Percentiles rank a stretch among this genome's conserved stretches.
These are phyloP conservation scores for Pogonomyrmex californicus DNA, from an alignment of 1,140 invertebrate genomes.

Conservation along the genomic window DNA sequence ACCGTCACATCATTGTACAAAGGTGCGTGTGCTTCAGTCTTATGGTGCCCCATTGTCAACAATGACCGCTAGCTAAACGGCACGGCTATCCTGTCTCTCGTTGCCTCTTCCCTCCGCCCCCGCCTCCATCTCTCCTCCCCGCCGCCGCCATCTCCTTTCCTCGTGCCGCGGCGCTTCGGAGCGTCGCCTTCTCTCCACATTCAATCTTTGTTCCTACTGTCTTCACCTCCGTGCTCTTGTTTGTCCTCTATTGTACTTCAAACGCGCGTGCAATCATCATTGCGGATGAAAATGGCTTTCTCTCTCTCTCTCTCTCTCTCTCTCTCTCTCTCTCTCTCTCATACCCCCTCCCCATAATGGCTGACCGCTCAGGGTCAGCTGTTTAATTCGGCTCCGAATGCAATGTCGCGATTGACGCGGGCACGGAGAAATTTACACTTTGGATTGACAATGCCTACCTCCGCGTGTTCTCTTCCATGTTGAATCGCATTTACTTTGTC, in stretches of 20 bases:
- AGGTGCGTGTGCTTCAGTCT: conserved; percentile 87
- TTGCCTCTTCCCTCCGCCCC: not conserved
- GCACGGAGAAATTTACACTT: not conserved
- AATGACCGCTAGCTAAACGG: conserved; percentile 51
- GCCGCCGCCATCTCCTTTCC: not conserved
- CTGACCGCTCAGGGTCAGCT: conserved; percentile 5
- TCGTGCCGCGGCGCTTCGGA: not conserved
- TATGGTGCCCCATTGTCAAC: conserved; percentile 67
- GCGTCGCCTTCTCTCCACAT: not conserved
- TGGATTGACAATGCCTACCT: not conserved
- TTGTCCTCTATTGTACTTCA: not conserved
- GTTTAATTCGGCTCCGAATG: not conserved
- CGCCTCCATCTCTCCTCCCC: not conserved
- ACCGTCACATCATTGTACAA: conserved; percentile 93
- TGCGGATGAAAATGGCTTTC: not conserved
- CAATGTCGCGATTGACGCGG: not conserved
- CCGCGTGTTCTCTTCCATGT: not conserved
- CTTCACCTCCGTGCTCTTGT: not conserved
- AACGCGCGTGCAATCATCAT: not conserved
- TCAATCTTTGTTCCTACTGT: conserved; percentile 12
- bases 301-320: no score
- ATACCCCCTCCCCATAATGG: not conserved
- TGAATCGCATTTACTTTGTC: not conserved
- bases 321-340: no score
- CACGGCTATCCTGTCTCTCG: not conserved